Conservation (phyloP, 2,888 invertebrate species). For the Sesia apiformis region DNA sequence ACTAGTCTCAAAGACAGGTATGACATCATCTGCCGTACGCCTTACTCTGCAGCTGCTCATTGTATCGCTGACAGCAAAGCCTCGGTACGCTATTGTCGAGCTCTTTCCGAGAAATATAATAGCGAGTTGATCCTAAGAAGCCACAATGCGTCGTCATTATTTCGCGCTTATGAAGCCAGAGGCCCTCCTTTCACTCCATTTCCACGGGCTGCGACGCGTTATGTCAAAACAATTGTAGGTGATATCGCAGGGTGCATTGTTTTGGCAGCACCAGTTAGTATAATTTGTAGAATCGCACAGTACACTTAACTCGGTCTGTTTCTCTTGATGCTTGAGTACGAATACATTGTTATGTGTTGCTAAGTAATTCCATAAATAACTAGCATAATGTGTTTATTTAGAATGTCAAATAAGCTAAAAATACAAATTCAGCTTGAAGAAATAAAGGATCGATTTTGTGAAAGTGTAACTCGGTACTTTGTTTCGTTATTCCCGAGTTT, state of each 20-base stretch:
- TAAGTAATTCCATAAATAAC: too few species aligned
- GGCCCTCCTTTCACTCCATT: conserved; percentile 33
- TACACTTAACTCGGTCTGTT: neutral
- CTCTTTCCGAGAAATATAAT: conserved; percentile 60
- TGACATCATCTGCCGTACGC: conserved; percentile 47
- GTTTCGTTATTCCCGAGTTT: too few species aligned
- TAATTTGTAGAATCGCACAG: conserved; percentile 8
- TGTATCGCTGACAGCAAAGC: conserved; percentile 65
- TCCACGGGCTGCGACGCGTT: conserved; percentile 19
- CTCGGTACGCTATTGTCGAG: conserved; percentile 53
- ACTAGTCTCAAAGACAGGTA: conserved; percentile 40
- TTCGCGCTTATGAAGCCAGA: conserved; percentile 40
- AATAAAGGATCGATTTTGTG: too few species aligned
- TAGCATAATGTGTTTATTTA: too few species aligned
- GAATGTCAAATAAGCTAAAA: too few species aligned
- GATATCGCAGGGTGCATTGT: conserved; percentile 12
- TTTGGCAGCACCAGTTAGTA: conserved; percentile 6
- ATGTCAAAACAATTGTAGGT: conserved; percentile 26
- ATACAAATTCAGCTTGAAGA: too few species aligned
- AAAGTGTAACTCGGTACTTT: too few species aligned
- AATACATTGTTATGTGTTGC: too few species aligned
- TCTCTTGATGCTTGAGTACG: too few species aligned
- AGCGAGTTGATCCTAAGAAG: conserved; percentile 57
- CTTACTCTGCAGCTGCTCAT: conserved; percentile 56
- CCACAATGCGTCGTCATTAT: conserved; percentile 63